A percentile compares a stretch with the other conserved stretches of the same genome.
Evolutionary conservation across 2,113 vertebrate species (phyloP).

Genomic region (Tragelaphus imberbis): DNA sequence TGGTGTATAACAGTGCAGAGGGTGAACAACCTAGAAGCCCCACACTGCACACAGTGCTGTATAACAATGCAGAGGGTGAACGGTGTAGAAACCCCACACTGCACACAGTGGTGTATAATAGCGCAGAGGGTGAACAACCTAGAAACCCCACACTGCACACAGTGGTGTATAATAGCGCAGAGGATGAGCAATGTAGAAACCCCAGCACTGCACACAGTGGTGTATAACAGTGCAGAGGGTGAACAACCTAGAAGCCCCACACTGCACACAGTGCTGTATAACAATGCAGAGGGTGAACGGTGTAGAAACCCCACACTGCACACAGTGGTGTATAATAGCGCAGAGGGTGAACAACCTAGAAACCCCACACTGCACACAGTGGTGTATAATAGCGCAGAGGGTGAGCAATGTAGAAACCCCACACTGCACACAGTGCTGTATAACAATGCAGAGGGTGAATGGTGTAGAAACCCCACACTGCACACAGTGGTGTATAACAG

Average conservation of each 20-base stretch:
- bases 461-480: too few species aligned
- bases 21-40: accelerated
- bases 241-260: accelerated
- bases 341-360: accelerated
- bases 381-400: accelerated
- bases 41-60: too few species aligned
- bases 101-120: too few species aligned
- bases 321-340: too few species aligned
- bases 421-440: too few species aligned
- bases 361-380: too few species aligned
- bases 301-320: too few species aligned
- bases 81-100: too few species aligned
- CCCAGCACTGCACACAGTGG: not conserved
- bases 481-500: too few species aligned
- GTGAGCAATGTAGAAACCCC: accelerated
- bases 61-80: accelerated
- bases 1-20: accelerated
- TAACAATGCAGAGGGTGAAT: accelerated
- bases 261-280: too few species aligned
- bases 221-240: accelerated
- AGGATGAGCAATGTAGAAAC: not conserved
- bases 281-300: accelerated
- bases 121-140: too few species aligned
- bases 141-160: too few species aligned
- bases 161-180: not conserved